These are phyloP conservation scores for Holothuria scabra DNA, from an alignment of 53 echinoderm and acorn worm genomes.

Conservation along the genomic window DNA sequence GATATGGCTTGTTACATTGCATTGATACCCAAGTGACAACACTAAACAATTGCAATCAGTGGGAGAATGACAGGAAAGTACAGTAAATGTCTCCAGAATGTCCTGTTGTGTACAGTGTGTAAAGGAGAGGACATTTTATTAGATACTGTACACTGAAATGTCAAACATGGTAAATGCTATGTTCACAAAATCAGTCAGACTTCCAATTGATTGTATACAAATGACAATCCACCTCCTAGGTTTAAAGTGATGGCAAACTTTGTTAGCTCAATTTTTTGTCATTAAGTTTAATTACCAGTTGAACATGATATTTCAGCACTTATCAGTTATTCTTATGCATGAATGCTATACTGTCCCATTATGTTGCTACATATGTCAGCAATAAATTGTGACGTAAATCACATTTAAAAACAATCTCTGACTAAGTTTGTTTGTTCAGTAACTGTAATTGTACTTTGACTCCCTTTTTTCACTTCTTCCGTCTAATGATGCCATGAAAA, in stretches of 20 bases:
- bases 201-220: background rate
- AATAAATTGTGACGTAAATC: background rate
- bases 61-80: background rate
- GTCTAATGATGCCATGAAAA: too few species aligned
- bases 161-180: constrained; percentile 21
- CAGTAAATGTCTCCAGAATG: background rate
- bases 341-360: constrained; percentile 25
- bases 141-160: background rate
- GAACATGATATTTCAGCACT: constrained; percentile 3
- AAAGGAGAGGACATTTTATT: constrained; percentile 40
- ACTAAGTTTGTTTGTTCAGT: constrained; percentile 2
- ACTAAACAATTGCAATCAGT: background rate
- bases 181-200: background rate
- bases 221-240: background rate
- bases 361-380: background rate
- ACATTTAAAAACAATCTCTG: constrained; percentile 11
- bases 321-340: constrained; percentile 13
- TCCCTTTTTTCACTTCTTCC: too few species aligned
- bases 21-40: too few species aligned
- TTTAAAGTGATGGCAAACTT: background rate
- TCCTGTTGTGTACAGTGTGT: constrained; percentile 12
- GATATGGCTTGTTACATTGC: too few species aligned
- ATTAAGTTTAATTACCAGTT: background rate
- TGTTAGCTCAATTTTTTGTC: constrained; percentile 13
- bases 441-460: too few species aligned